These are phyloP conservation scores for Lemur catta DNA, from an alignment of 2,797 vertebrate genomes.

Conservation along the genomic window DNA sequence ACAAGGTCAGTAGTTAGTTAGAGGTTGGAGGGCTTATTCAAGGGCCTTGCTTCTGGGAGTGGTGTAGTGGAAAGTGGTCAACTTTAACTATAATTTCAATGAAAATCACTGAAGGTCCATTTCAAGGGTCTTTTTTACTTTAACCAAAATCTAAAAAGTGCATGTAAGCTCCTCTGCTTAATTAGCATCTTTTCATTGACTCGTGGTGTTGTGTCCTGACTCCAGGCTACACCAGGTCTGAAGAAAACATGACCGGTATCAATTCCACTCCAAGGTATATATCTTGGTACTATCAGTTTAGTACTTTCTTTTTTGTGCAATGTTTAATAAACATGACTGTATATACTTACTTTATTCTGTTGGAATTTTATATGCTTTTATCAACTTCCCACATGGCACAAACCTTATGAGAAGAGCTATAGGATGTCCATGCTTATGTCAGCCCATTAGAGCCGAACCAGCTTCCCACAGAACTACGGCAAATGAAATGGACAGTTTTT, in stretches of 20 bases:
- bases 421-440: background rate
- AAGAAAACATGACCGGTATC: background rate
- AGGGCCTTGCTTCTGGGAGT: background rate
- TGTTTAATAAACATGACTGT: background rate
- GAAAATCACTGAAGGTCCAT: background rate
- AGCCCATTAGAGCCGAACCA: background rate
- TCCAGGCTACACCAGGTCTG: background rate
- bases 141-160: background rate
- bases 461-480: background rate
- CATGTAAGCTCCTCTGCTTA: background rate
- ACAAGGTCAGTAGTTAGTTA: background rate
- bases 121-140: background rate
- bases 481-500: background rate
- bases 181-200: background rate
- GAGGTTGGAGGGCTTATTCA: background rate
- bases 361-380: background rate
- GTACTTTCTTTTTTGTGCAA: background rate
- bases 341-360: background rate
- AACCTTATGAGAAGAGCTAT: background rate
- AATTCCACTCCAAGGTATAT: background rate
- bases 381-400: background rate
- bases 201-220: background rate
- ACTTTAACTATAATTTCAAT: background rate
- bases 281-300: background rate
- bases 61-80: background rate